These are phyloP conservation scores for Sarcophaga rosellei DNA, from an alignment of 2,888 invertebrate species.

Conservation along the genomic window DNA sequence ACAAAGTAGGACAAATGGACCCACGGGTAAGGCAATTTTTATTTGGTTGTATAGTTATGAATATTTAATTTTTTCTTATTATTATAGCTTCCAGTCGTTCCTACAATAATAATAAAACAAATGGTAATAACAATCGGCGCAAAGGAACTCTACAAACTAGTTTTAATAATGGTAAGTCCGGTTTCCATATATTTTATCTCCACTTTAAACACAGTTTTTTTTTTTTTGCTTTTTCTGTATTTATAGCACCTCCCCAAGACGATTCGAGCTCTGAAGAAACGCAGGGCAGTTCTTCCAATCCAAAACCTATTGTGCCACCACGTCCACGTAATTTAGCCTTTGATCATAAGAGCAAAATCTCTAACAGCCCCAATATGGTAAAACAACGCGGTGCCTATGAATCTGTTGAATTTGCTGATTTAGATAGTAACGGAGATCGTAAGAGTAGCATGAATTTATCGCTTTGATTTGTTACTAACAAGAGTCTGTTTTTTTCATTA, in stretches of 20 bases:
- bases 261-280: slow-evolving; percentile 91
- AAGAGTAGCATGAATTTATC: slow-evolving; percentile 65
- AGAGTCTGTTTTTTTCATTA: background rate
- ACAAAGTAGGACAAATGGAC: slow-evolving; percentile 87
- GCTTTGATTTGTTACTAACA: slow-evolving; percentile 5
- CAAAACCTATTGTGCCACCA: slow-evolving; percentile 85
- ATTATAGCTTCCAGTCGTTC: slow-evolving; percentile 76
- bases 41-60: background rate
- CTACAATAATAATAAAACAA: slow-evolving; percentile 78
- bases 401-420: slow-evolving; percentile 72
- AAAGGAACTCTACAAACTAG: slow-evolving; percentile 85
- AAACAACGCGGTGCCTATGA: slow-evolving; percentile 76
- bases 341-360: slow-evolving; percentile 82
- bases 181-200: background rate
- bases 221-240: background rate
- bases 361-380: slow-evolving; percentile 74
- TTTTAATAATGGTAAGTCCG: slow-evolving; percentile 85
- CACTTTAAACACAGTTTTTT: background rate
- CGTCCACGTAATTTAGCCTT: slow-evolving; percentile 86
- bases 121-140: slow-evolving; percentile 82
- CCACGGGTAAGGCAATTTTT: slow-evolving; percentile 72
- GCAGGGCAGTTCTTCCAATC: slow-evolving; percentile 76
- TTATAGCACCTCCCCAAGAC: slow-evolving; percentile 83
- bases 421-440: slow-evolving; percentile 76
- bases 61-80: background rate